Evolutionary conservation across 1,140 invertebrate species (phyloP).

Genomic region (Psilanteris sp.): DNA sequence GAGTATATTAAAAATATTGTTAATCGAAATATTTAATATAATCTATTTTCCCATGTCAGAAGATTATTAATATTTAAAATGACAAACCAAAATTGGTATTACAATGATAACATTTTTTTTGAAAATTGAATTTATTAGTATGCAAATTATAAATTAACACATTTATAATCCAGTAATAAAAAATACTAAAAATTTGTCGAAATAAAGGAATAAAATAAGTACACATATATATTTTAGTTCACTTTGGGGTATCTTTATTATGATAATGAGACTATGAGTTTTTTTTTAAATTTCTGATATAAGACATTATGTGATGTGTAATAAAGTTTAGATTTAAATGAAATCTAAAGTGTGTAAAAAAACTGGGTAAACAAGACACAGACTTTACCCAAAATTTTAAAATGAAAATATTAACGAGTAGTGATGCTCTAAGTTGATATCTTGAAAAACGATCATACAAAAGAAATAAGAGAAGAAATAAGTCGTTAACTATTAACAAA

Average conservation of each 20-base stretch:
- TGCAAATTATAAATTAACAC: too few relatives aligned
- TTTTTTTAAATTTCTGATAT: slow-evolving; percentile 75
- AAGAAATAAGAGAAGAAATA: slow-evolving; percentile 1
- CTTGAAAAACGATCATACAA: slow-evolving; percentile 35
- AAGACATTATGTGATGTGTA: slow-evolving; percentile 70
- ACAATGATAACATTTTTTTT: too few relatives aligned
- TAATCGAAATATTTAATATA: too few relatives aligned
- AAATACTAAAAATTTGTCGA: too few relatives aligned
- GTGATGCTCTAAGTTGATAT: slow-evolving; percentile 55
- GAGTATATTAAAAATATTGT: too few relatives aligned
- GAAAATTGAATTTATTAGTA: too few relatives aligned
- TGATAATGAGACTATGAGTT: slow-evolving; percentile 74
- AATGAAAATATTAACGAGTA: slow-evolving; percentile 34
- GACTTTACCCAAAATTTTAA: slow-evolving; percentile 32
- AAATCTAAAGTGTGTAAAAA: slow-evolving; percentile 56
- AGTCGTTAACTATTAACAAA: slow-evolving; percentile 53
- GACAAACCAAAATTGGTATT: too few relatives aligned
- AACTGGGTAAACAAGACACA: slow-evolving; percentile 30
- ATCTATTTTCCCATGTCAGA: too few relatives aligned
- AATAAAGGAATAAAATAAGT: slow-evolving; percentile 4
- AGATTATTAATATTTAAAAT: too few relatives aligned
- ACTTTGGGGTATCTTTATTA: slow-evolving; percentile 73
- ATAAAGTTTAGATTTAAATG: slow-evolving; percentile 69
- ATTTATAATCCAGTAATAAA: too few relatives aligned
- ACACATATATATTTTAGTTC: slow-evolving; percentile 39